Base-by-base conservation (phyloP, 2,797 vertebrate species). In the Scarus forsteni region DNA sequence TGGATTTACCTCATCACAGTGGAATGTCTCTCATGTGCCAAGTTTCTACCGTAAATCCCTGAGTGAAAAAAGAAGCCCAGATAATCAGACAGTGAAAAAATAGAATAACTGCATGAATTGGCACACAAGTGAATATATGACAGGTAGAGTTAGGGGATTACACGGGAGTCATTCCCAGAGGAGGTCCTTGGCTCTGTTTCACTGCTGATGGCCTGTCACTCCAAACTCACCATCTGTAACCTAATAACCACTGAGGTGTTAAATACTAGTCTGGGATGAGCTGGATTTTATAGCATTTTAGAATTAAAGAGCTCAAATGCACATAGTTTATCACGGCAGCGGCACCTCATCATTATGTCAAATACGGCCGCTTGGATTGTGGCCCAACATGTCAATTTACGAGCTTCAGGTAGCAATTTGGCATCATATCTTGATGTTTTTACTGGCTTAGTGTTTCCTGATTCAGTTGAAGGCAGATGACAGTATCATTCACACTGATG, bases 141-240 rank as follows among this genome's bases (percentile, higher is more conserved):
- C 80, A 82, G 65, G 63, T 46, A 62, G 63, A 78, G 59, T 65
- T 67, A 53, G 38, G 8, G 10, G 3, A 60, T 35, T 53, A 65
- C 60, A 49, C 62, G 54, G 15, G 48, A 71, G 60, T 63, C 36
- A 27, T 43, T 84, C 76, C 79, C 79, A 60, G 40, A 63, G 74
- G 81, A 84, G 38, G 57, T 48, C 53, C 60, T 27, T 11, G 38
- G 45, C 43, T 87, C 60, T 58, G n/a, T 78, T 79, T 77, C 70
- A 39, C 76, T 8, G 64, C 66, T 72, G 77, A 84, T 69, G 77
- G 54, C 71, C 73, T 82, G 80, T 85, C 71, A 79, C 51, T 67
- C 68, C 62, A 66, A 74, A 86, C 63, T 16, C 54, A 64, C 55
- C 81, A 70, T 73, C 68, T 82, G 67, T 55, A 67, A 8, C 57